Evolutionary conservation across 2,888 invertebrate species (phyloP).

Genomic region (Idaea aversata): DNA sequence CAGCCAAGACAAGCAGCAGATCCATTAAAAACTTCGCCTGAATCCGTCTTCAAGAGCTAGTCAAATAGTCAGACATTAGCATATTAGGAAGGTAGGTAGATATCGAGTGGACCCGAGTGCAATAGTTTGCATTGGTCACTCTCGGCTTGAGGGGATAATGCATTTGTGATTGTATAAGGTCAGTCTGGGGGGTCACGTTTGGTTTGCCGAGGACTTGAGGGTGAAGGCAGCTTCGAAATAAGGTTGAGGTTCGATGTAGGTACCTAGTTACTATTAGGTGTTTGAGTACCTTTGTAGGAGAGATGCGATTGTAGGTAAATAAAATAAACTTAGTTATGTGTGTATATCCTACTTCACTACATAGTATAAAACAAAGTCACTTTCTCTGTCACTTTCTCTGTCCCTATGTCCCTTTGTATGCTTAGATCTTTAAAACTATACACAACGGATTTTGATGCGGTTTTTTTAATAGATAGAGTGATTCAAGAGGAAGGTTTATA

Average conservation of each 20-base stretch:
- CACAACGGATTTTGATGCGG: too few relatives aligned
- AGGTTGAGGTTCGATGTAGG: background rate
- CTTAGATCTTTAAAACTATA: too few relatives aligned
- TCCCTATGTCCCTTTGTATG: too few relatives aligned
- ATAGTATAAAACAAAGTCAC: too few relatives aligned
- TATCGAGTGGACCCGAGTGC: conserved; percentile 44
- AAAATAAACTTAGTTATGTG: too few relatives aligned
- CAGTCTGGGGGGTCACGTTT: background rate
- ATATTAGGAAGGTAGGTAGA: conserved; percentile 14
- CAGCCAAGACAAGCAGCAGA: background rate
- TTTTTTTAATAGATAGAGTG: too few relatives aligned
- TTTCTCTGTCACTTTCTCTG: too few relatives aligned
- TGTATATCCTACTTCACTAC: too few relatives aligned
- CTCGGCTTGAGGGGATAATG: conserved; percentile 48
- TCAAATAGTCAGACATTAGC: conserved; percentile 19
- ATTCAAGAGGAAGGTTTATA: too few relatives aligned
- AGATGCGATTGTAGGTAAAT: too few relatives aligned
- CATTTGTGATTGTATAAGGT: conserved; percentile 51
- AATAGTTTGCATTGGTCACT: conserved; percentile 6
- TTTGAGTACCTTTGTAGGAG: too few relatives aligned
- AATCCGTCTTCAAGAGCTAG: background rate
- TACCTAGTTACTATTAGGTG: too few relatives aligned
- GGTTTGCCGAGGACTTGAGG: background rate
- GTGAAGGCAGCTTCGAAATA: background rate
- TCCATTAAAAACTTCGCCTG: conserved; percentile 1